Evolutionary conservation across 37 sponge, comb jelly and placozoan species (phyloP), one percentile per base, ranked within the genome.

Genomic region (Agelas oroides): DNA sequence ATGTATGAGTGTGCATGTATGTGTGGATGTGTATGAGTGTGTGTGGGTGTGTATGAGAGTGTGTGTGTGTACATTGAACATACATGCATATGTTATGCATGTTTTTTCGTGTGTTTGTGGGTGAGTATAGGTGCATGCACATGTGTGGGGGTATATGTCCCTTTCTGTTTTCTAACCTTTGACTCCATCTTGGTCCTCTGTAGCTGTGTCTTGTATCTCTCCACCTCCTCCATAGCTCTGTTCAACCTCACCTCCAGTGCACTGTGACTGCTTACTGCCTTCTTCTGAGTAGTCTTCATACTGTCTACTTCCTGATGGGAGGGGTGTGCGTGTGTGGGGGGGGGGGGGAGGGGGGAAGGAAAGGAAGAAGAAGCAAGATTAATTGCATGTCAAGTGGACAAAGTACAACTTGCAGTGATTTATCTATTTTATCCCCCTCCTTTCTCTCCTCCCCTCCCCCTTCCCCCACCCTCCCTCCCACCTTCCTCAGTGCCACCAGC

Each of bases 181-280:
- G 84, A 70, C 1, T 96, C 95, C 18, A 71, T 32, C 56, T 62
- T 91, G 61, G 76, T 71, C 27, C 81, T 85, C 70, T 92, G 90
- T 18, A 96, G 56, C 1, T 76, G 79, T 25, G 66, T 27, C 65
- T 96, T 99, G 88, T 93, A 88, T 73, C 80, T 93, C 78, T 99
- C 99, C 0, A 87, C 78, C 35, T 99, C 99, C 71, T 99, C 99
- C 76, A 93, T 36, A 19, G 96, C 97, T 78, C 99, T 78, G 86
- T 99, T 95, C 37, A 99, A 78, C 34, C 97, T 37, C 39, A 97
- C 97, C 84, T 98, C 99, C 55, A 94, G 82, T 20, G 88, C 83
- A 62, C 88, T 88, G 46, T 98, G 99, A 60, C 76, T 77, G 31
- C 57, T 70, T 32, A 76, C 69, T 25, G 79, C 79, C 79, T 96